Evolutionary conservation across 2,888 invertebrate genomes (phyloP).

Genomic region (Perithous albicinctus): DNA sequence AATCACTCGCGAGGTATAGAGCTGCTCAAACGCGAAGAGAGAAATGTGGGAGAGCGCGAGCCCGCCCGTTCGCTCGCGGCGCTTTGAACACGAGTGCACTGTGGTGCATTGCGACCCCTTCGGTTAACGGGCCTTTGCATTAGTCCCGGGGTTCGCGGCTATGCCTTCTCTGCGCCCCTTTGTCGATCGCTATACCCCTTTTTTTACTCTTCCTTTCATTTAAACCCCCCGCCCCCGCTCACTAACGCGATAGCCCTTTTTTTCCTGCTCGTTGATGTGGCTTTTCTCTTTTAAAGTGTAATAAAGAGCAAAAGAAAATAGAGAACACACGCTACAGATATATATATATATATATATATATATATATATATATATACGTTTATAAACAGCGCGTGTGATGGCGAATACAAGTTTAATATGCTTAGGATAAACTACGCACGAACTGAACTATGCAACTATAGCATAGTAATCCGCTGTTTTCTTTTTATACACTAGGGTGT

Average conservation of each 20-base stretch:
- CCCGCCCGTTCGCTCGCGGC: too few species aligned
- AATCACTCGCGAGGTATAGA: conserved; percentile 68
- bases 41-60: too few species aligned
- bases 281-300: conserved; percentile 50
- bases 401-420: conserved; percentile 32
- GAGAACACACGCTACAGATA: neutral
- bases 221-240: conserved; percentile 61
- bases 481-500: conserved; percentile 51
- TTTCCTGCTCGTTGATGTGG: conserved; percentile 48
- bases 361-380: too few species aligned
- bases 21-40: conserved; percentile 13
- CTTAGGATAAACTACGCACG: conserved; percentile 15
- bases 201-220: conserved; percentile 66
- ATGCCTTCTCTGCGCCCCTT: conserved; percentile 44
- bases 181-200: conserved; percentile 63
- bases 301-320: conserved; percentile 23
- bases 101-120: conserved; percentile 33
- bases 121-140: conserved; percentile 69
- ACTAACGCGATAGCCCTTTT: conserved; percentile 61
- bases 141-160: conserved; percentile 63
- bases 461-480: neutral
- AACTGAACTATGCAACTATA: neutral
- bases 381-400: conserved; percentile 28
- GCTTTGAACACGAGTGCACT: conserved; percentile 1
- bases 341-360: neutral